Evolutionary conservation across 2,797 vertebrate species (phyloP).

Genomic region (Hapalemur alaotrensis): DNA sequence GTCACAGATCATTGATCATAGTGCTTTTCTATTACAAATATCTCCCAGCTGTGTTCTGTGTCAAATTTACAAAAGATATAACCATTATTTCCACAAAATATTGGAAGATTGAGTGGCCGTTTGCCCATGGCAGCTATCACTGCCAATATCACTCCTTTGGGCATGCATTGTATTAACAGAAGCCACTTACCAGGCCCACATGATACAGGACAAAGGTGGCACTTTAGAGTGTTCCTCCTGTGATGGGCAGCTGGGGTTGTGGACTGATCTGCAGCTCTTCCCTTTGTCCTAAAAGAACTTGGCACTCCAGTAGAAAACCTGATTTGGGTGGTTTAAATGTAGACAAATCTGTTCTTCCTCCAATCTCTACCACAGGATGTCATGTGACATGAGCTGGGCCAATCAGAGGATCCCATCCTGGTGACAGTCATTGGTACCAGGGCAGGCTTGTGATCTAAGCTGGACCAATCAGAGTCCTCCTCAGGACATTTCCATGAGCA

Average conservation of each 20-base stretch:
- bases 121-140: conserved; percentile 28
- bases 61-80: conserved; percentile 65
- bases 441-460: background rate
- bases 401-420: background rate
- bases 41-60: conserved; percentile 66
- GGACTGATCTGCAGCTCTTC: background rate
- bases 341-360: background rate
- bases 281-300: background rate
- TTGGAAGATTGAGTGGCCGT: conserved; percentile 41
- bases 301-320: background rate
- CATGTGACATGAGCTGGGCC: background rate
- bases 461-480: background rate
- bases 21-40: conserved; percentile 57
- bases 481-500: background rate
- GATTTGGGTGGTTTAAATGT: background rate
- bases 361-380: background rate
- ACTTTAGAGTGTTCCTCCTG: background rate
- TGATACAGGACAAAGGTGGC: background rate
- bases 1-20: conserved; percentile 65
- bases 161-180: background rate
- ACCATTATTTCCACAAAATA: conserved; percentile 64
- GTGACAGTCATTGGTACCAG: background rate
- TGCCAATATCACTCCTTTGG: background rate
- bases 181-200: background rate
- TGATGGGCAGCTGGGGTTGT: background rate